Conservation (phyloP, 2,888 invertebrate genomes). For the Arctia plantaginis region DNA sequence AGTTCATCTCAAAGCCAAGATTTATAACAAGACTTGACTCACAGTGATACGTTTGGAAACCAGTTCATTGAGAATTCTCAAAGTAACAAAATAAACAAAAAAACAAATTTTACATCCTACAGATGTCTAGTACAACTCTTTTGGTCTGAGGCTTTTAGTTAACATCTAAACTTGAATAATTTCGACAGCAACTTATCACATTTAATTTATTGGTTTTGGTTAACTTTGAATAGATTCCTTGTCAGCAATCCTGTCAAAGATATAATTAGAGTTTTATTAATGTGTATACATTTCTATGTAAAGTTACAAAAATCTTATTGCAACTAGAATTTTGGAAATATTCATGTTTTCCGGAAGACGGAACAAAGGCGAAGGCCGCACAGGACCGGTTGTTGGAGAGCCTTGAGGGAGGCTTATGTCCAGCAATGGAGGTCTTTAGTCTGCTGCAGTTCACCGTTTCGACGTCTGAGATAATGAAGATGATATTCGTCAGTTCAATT, state of each 20-base stretch:
- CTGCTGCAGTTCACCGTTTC: no score
- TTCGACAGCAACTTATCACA: neutral
- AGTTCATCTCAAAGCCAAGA: slow-evolving; percentile 9
- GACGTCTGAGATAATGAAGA: no score
- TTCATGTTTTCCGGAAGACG: no score
- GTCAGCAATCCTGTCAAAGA: no score
- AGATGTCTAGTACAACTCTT: neutral
- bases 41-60: neutral
- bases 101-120: neutral
- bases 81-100: neutral
- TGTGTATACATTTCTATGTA: neutral
- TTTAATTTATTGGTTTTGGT: no score
- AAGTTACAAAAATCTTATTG: neutral
- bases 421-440: no score
- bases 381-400: no score
- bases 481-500: no score
- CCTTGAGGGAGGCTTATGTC: no score
- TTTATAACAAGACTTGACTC: neutral
- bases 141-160: neutral
- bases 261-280: neutral
- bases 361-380: no score
- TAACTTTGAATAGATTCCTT: no score
- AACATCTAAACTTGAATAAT: neutral
- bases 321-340: neutral
- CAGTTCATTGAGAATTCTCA: neutral